Conservation (phyloP, 2,888 invertebrate species). For the Cheilosia pagana region DNA sequence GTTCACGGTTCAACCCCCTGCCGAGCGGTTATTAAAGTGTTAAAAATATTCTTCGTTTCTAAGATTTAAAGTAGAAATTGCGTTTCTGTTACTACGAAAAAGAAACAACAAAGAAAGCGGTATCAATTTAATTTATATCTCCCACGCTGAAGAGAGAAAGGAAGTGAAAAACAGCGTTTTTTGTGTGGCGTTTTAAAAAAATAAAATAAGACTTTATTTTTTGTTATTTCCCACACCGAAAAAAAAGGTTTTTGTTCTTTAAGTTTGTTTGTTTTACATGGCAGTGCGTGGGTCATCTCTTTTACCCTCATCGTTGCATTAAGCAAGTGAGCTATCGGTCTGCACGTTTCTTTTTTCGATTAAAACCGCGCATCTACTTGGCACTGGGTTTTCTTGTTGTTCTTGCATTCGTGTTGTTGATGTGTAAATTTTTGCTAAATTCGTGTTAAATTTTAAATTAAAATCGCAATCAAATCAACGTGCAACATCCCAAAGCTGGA, state of each 20-base stretch:
- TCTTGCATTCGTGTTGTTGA: constrained; percentile 37
- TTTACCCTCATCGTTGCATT: constrained; percentile 59
- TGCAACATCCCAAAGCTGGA: constrained; percentile 82
- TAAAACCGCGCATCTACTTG: constrained; percentile 32
- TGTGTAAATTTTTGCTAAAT: constrained; percentile 43
- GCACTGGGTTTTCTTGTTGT: constrained; percentile 33
- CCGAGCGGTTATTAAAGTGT: constrained; percentile 37
- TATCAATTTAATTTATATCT: constrained; percentile 37
- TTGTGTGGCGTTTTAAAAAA: constrained; percentile 33
- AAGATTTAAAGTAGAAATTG: constrained; percentile 10
- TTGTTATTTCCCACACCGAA: constrained; percentile 55
- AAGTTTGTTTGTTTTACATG: constrained; percentile 65
- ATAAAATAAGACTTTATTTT: constrained; percentile 32
- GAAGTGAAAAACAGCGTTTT: constrained; percentile 22
- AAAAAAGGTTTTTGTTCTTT: constrained; percentile 23
- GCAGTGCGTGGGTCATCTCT: constrained; percentile 70
- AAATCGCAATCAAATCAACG: constrained; percentile 37
- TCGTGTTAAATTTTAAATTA: constrained; percentile 27
- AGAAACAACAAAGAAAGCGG: constrained; percentile 10
- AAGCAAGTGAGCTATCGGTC: constrained; percentile 25
- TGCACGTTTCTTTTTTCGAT: constrained; percentile 43
- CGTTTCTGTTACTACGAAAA: constrained; percentile 21
- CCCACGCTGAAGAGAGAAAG: constrained; percentile 28
- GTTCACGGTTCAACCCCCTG: constrained; percentile 41
- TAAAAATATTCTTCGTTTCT: constrained; percentile 9